phyloP scores from a whole-genome alignment of 1,140 invertebrate genomes.

The Cydia splendana region DNA sequence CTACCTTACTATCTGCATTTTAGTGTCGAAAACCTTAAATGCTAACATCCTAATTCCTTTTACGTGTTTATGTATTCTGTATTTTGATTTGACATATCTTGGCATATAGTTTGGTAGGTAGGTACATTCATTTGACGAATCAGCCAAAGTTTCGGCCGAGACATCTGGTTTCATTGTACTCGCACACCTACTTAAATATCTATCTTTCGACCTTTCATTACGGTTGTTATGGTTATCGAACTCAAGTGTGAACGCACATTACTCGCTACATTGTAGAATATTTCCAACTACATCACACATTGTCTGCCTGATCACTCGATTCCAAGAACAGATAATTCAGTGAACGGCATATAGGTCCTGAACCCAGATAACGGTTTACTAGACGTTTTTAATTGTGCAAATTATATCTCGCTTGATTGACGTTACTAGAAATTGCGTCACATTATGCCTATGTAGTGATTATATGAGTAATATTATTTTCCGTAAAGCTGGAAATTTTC shows the following conservation, averaged over 20 bases:
- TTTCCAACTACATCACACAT: background rate
- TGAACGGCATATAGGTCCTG: constrained; percentile 12
- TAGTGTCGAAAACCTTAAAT: too few relatives aligned
- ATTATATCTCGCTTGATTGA: background rate
- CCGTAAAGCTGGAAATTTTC: background rate
- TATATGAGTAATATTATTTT: background rate
- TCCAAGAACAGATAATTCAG: constrained; percentile 1
- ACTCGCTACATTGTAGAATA: background rate
- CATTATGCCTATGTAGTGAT: background rate
- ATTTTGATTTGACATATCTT: too few relatives aligned
- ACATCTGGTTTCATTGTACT: background rate
- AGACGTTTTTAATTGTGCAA: constrained; percentile 3
- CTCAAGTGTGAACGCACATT: background rate
- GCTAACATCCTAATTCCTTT: too few relatives aligned
- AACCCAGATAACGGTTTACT: background rate
- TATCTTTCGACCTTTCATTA: background rate
- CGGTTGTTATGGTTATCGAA: constrained; percentile 1
- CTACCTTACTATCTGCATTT: too few relatives aligned
- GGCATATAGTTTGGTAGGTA: background rate
- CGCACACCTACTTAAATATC: background rate
- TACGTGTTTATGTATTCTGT: too few relatives aligned
- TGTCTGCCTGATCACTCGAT: background rate
- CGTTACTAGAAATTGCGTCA: background rate
- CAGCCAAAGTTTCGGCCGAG: background rate
- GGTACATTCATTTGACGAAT: background rate